Conservation (phyloP, 1,140 invertebrate species). For the Kradibia gibbosae region DNA sequence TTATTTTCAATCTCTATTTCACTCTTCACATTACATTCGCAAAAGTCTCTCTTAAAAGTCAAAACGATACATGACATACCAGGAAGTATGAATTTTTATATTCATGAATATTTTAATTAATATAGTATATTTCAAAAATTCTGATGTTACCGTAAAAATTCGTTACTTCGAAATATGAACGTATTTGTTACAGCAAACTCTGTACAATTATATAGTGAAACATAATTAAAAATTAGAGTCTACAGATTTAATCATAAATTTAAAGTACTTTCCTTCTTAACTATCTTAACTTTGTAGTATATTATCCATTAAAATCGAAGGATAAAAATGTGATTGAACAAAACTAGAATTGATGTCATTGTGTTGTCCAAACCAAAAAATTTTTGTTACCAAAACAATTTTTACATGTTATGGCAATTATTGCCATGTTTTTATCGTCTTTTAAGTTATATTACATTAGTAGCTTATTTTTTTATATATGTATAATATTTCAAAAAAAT, state of each 20-base stretch:
- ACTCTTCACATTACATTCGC: not conserved
- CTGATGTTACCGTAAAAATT: not conserved
- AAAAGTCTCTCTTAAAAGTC: not conserved
- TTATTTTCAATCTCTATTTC: constrained; percentile 15
- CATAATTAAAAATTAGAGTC: no score
- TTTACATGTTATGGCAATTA: not conserved
- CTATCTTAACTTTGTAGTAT: not conserved
- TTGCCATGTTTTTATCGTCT: not conserved
- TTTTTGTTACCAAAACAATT: not conserved
- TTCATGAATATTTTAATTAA: constrained; percentile 21
- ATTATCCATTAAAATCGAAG: not conserved
- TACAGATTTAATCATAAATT: no score
- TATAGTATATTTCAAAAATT: not conserved
- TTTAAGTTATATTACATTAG: not conserved
- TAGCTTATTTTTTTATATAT: not conserved
- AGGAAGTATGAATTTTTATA: not conserved
- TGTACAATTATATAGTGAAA: not conserved
- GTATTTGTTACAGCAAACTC: not conserved
- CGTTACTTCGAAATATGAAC: not conserved
- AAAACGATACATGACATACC: not conserved
- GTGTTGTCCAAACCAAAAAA: not conserved
- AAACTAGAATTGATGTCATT: not conserved
- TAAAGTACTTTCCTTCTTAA: not conserved
- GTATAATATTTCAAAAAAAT: not conserved
- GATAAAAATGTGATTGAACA: not conserved